Percentiles rank a stretch among this genome's conserved stretches.
These are phyloP conservation scores for Serinus canaria DNA, from an alignment of 2,113 vertebrate genomes.

Conservation along the genomic window DNA sequence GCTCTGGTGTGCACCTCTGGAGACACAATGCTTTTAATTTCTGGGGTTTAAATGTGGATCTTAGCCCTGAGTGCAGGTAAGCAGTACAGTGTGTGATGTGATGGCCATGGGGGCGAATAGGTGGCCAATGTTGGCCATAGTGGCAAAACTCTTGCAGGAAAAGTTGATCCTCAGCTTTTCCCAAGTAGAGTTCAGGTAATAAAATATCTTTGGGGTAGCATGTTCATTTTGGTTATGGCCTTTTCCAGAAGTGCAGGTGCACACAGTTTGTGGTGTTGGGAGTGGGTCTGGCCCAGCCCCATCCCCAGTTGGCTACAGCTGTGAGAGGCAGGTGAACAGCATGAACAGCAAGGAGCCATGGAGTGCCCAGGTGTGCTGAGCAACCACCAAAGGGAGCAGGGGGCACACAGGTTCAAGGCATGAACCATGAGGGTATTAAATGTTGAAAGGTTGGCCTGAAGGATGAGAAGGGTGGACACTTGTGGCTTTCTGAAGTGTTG, in stretches of 20 bases:
- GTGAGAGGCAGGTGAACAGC: not conserved
- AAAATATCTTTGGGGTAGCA: not conserved
- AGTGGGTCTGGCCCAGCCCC: not conserved
- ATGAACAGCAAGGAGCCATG: not conserved
- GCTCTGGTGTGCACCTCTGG: not conserved
- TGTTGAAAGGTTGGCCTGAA: not conserved
- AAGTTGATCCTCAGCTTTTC: not conserved
- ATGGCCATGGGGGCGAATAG: not conserved
- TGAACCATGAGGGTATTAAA: not conserved
- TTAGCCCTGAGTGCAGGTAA: not conserved
- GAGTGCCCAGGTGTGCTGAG: not conserved
- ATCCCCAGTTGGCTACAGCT: not conserved
- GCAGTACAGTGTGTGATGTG: not conserved
- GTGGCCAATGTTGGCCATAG: not conserved
- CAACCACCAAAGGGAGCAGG: not conserved
- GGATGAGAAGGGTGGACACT: not conserved
- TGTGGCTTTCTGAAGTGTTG: not conserved
- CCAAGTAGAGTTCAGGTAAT: not conserved
- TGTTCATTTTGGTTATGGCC: not conserved
- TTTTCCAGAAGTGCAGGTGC: not conserved
- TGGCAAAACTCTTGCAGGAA: not conserved
- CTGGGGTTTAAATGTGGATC: not conserved
- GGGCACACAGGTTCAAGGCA: not conserved
- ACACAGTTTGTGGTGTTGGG: not conserved
- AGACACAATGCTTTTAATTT: not conserved